These are phyloP conservation scores for Eumaeus atala DNA, from an alignment of 1,140 invertebrate genomes.

Conservation along the genomic window DNA sequence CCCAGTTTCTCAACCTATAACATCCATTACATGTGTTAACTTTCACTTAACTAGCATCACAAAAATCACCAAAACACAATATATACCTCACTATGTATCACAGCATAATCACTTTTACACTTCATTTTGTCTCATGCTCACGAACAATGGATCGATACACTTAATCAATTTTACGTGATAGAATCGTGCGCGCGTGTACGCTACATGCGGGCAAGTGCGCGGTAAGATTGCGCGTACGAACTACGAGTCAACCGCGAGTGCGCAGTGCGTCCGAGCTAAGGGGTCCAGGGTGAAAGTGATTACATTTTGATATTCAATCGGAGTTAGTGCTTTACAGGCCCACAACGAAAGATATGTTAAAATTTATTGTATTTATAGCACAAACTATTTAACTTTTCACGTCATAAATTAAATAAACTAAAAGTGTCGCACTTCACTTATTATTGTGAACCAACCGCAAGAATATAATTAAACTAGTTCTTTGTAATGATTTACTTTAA, in stretches of 20 bases:
- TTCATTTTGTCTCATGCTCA: conserved; percentile 27
- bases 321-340: too few species aligned
- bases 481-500: too few species aligned
- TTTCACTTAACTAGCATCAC: conserved; percentile 19
- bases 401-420: too few species aligned
- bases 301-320: not conserved
- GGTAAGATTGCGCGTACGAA: not conserved
- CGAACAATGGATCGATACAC: not conserved
- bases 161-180: not conserved
- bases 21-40: conserved; percentile 22
- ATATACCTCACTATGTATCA: conserved; percentile 30
- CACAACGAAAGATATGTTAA: too few species aligned
- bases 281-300: conserved; percentile 5
- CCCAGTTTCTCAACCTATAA: conserved; percentile 32
- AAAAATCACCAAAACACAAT: conserved; percentile 15
- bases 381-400: too few species aligned
- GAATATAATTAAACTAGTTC: too few species aligned
- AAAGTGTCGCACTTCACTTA: too few species aligned
- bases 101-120: conserved; percentile 28
- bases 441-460: too few species aligned
- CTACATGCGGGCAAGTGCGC: not conserved
- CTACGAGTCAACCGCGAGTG: not conserved
- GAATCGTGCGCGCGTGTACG: not conserved
- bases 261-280: not conserved
- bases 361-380: too few species aligned